phyloP scores from a whole-genome alignment of 2,888 invertebrate species.

The Mesorhabditis sp. region DNA sequence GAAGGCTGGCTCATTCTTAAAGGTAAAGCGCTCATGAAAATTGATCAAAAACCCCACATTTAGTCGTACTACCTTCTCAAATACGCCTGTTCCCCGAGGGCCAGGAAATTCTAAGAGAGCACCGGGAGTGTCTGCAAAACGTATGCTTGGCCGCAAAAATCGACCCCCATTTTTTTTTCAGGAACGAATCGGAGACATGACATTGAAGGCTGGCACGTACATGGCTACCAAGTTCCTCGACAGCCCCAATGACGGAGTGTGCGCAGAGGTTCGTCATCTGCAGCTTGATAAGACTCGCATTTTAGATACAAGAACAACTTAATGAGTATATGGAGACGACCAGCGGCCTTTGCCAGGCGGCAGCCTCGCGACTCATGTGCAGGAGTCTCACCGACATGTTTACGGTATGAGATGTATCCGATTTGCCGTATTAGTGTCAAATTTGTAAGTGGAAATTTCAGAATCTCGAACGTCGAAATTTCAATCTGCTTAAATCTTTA shows the following conservation, averaged over 20 bases:
- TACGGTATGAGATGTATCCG: constrained; percentile 28
- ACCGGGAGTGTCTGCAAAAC: constrained; percentile 47
- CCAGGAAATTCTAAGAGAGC: constrained; percentile 49
- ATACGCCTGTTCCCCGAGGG: constrained; percentile 55
- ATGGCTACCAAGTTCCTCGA: constrained; percentile 54
- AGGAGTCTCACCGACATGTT: constrained; percentile 51
- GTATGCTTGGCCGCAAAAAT: constrained; percentile 15
- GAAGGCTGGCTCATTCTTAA: constrained; percentile 54
- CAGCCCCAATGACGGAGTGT: constrained; percentile 48
- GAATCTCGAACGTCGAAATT: neutral
- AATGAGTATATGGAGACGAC: constrained; percentile 52
- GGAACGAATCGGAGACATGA: constrained; percentile 57
- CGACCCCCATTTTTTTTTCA: constrained; percentile 15
- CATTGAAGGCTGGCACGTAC: constrained; percentile 55
- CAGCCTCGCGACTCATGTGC: constrained; percentile 55
- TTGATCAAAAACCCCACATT: too few relatives aligned
- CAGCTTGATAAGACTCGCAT: neutral
- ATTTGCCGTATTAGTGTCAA: neutral
- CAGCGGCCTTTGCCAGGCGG: constrained; percentile 46
- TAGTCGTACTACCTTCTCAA: constrained; percentile 55
- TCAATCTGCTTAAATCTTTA: neutral
- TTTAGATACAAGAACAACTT: constrained; percentile 42
- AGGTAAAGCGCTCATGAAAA: constrained; percentile 13
- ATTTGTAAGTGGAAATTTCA: neutral
- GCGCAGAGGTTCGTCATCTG: constrained; percentile 25